Base-by-base conservation (phyloP, 1,140 invertebrate species). In the Aethina tumida region DNA sequence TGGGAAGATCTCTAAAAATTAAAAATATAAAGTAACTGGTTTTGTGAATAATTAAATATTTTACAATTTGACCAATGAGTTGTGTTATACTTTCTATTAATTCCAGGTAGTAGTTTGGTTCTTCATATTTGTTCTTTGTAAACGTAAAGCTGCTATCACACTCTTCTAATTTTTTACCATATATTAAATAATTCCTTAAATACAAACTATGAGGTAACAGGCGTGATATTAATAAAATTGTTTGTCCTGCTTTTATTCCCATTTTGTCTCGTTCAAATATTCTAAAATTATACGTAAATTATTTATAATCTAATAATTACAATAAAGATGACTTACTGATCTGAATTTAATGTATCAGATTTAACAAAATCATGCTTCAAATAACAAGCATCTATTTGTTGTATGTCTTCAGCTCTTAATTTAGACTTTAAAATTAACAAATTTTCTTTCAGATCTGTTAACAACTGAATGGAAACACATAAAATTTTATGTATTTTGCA, bases 321-420 rank as follows among this genome's bases (percentile, higher is more conserved):
- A 13, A 6, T 30, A 34, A 34, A 41, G 10, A 19, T 36, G 4
- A n/a, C 18, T 16, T 9, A 14, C 21, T 13, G 19, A n/a, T 16
- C 15, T 28, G 13, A 2, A 30, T 22, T 5, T 9, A 35, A 9
- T 17, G 7, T n/a, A 13, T 35, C 9, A 12, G 5, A 13, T 18
- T 29, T 10, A 16, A n/a, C 4, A 12, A 29, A 4, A 8, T 7
- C 26, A 8, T 16, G 29, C 16, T 49, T 27, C 30, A 45, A 20
- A 46, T 38, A 47, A 15, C 19, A 27, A 5, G 31, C 28, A 35
- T 44, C 49, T 20, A 35, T 19, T 24, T 50, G 41, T 31, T 39
- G 29, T 17, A 47, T 41, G 38, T 50, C 45, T 36, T 50, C 45
- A 3, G 35, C 37, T 19, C 40, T 33, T 18, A 49, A 39, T 36